Evolutionary conservation across 2,113 vertebrate genomes (phyloP).

Genomic region (Notothenia coriiceps): DNA sequence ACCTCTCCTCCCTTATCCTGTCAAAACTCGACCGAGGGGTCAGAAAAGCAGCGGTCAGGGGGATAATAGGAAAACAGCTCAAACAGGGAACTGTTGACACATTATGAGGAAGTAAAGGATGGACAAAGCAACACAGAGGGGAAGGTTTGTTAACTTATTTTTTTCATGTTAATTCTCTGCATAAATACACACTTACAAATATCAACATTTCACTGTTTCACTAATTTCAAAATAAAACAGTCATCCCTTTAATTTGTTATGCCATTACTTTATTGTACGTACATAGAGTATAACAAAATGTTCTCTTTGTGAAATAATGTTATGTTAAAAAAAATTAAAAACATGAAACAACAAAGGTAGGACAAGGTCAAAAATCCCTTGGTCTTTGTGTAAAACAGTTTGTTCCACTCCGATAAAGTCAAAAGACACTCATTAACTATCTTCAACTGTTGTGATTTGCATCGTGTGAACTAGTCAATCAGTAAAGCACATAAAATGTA

Average conservation of each 20-base stretch:
- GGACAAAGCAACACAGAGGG: conserved; percentile 1
- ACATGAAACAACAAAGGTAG: not conserved
- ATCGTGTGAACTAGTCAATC: conserved; percentile 80
- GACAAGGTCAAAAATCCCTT: conserved; percentile 52
- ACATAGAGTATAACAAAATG: not conserved
- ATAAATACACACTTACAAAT: not conserved
- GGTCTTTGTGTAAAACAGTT: conserved; percentile 58
- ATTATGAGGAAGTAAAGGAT: conserved; percentile 50
- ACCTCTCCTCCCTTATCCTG: conserved; percentile 55
- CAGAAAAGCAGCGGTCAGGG: conserved; percentile 71
- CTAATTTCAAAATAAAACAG: not conserved
- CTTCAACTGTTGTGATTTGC: conserved; percentile 69
- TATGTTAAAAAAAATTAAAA: not conserved
- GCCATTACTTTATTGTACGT: not conserved
- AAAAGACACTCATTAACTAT: conserved; percentile 78
- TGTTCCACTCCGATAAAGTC: conserved; percentile 61
- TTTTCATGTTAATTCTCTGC: not conserved
- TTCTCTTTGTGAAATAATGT: not conserved
- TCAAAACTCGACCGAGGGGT: conserved; percentile 75
- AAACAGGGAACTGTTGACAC: conserved; percentile 77
- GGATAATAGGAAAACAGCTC: conserved; percentile 74
- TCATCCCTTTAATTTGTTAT: too few species aligned
- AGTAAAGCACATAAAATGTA: conserved; percentile 75
- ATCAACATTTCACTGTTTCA: not conserved
- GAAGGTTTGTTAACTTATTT: conserved; percentile 17